These are phyloP conservation scores for Halisarca cf. caerulea DNA, from an alignment of 37 sponge, comb jelly and placozoan genomes.

Conservation along the genomic window DNA sequence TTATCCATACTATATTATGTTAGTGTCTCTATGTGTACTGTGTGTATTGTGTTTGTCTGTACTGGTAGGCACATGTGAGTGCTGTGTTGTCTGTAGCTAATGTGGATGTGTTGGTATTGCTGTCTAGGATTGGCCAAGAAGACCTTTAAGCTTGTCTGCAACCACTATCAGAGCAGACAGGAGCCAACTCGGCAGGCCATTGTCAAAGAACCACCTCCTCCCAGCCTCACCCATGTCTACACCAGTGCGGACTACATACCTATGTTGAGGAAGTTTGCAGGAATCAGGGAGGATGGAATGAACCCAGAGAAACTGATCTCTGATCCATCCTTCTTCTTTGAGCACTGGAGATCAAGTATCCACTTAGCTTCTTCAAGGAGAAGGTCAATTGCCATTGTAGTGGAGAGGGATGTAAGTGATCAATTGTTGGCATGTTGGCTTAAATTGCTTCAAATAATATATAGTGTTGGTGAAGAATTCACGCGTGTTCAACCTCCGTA, in stretches of 20 bases:
- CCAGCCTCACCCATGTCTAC: slow-evolving; percentile 20
- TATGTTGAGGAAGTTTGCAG: slow-evolving; percentile 10
- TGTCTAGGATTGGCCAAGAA: not conserved
- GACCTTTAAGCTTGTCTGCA: not conserved
- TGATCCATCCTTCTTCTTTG: slow-evolving; percentile 59
- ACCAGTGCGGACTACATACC: not conserved
- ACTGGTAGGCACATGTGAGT: no score
- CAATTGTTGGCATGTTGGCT: no score
- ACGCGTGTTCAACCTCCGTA: no score
- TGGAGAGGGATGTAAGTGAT: slow-evolving; percentile 12
- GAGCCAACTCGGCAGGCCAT: slow-evolving; percentile 21
- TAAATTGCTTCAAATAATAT: no score
- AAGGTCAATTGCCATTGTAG: not conserved
- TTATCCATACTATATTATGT: no score
- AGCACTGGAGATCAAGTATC: slow-evolving; percentile 51
- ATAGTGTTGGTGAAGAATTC: no score
- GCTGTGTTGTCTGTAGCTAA: not conserved
- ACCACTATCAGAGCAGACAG: slow-evolving; percentile 3
- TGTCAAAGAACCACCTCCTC: not conserved
- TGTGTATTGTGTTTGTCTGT: no score
- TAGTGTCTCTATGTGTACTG: no score
- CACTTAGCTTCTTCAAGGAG: slow-evolving; percentile 19
- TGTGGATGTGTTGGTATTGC: no score
- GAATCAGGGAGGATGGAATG: slow-evolving; percentile 30
- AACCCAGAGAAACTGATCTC: slow-evolving; percentile 37